Conservation (phyloP, 1,140 invertebrate genomes). For the Antheraea mylitta region DNA sequence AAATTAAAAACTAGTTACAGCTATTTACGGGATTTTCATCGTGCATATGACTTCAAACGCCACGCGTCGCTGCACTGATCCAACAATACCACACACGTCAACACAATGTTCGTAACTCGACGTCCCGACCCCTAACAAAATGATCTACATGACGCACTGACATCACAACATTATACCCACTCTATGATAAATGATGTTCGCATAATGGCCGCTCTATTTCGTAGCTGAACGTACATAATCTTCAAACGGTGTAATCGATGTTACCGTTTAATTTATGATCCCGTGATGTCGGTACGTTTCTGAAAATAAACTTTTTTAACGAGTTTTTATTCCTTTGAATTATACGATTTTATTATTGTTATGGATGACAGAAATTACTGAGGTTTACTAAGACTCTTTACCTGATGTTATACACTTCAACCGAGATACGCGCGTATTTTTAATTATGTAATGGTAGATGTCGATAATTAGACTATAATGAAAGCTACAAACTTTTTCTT, state of each 20-base stretch:
- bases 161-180: constrained; percentile 19
- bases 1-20: not conserved
- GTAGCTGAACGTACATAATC: not conserved
- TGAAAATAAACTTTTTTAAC: not conserved
- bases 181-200: constrained; percentile 25
- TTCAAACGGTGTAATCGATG: not conserved
- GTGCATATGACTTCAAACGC: not conserved
- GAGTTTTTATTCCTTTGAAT: not conserved
- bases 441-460: too few species aligned
- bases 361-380: too few species aligned
- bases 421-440: too few species aligned
- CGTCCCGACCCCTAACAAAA: constrained; percentile 18
- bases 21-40: not conserved
- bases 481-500: too few species aligned
- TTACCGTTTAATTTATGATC: constrained; percentile 12
- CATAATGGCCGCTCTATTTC: constrained; percentile 5
- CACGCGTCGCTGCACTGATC: not conserved
- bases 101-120: not conserved
- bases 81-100: not conserved
- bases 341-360: not conserved
- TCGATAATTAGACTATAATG: too few species aligned
- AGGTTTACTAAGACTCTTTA: too few species aligned
- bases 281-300: constrained; percentile 37
- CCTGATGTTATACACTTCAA: too few species aligned
- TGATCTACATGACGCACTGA: constrained; percentile 26